phyloP scores from a whole-genome alignment of 2,797 vertebrate species.

The Bradypodion ventrale region DNA sequence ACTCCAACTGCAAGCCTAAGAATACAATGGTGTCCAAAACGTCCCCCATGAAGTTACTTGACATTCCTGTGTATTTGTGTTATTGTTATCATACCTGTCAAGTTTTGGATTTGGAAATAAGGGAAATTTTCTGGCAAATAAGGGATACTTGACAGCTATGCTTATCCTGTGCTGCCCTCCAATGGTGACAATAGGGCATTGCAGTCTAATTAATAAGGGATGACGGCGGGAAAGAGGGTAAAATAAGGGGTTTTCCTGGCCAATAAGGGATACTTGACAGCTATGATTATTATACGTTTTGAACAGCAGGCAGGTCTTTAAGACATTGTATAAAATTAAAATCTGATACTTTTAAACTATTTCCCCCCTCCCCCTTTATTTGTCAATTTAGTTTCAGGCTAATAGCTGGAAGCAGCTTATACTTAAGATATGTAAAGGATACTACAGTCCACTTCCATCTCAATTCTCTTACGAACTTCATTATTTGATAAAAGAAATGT shows the following conservation, averaged over 20 bases:
- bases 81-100: too few relatives aligned
- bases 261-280: too few relatives aligned
- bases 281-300: too few relatives aligned
- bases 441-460: conserved; percentile 82
- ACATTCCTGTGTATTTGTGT: not conserved
- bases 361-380: not conserved
- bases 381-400: conserved; percentile 87
- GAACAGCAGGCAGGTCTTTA: conserved; percentile 11
- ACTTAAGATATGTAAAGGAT: conserved; percentile 90
- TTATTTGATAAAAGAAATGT: conserved; percentile 89
- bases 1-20: not conserved
- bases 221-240: too few relatives aligned
- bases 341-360: not conserved
- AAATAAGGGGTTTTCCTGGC: too few relatives aligned
- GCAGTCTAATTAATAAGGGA: too few relatives aligned
- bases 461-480: conserved; percentile 89
- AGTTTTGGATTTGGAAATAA: too few relatives aligned
- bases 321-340: not conserved
- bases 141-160: too few relatives aligned
- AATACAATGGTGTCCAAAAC: not conserved
- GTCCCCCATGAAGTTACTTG: too few relatives aligned
- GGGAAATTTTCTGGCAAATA: too few relatives aligned
- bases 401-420: conserved; percentile 93
- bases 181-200: too few relatives aligned
- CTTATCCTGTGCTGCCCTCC: too few relatives aligned